Evolutionary conservation across 1,140 invertebrate genomes (phyloP).

Genomic region (Ctenoplectra terminalis): DNA sequence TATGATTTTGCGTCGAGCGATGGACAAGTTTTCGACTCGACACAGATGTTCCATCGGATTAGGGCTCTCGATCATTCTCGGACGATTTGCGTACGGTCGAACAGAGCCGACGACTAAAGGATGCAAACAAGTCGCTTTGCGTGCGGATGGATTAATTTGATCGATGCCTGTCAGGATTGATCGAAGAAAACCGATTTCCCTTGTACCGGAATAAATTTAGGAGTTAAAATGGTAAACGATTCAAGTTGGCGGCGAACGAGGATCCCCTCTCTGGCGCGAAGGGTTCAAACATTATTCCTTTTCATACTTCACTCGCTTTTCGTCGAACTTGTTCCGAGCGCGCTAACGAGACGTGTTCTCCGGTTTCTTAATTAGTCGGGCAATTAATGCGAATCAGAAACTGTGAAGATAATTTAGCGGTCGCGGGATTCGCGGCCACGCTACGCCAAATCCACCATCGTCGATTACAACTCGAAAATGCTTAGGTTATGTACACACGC

Average conservation of each 20-base stretch:
- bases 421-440: slow-evolving; percentile 1
- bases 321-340: background rate
- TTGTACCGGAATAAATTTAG: no score
- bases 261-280: no score
- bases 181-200: background rate
- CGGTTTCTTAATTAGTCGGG: slow-evolving; percentile 29
- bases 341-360: slow-evolving; percentile 11
- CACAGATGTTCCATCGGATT: slow-evolving; percentile 20
- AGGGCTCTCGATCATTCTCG: slow-evolving; percentile 10
- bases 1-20: background rate
- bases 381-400: slow-evolving; percentile 40
- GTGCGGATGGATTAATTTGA: slow-evolving; percentile 77
- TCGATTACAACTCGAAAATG: background rate
- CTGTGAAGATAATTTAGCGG: slow-evolving; percentile 28
- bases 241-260: no score
- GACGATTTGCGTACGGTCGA: slow-evolving; percentile 20
- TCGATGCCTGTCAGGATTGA: slow-evolving; percentile 68
- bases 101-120: background rate
- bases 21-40: background rate
- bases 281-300: background rate
- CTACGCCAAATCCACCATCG: background rate
- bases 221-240: no score
- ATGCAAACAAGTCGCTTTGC: slow-evolving; percentile 72
- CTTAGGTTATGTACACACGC: no score
- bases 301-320: slow-evolving; percentile 5